Base-by-base conservation (phyloP, 2,797 vertebrate genomes). In the Cephalopachus bancanus region DNA sequence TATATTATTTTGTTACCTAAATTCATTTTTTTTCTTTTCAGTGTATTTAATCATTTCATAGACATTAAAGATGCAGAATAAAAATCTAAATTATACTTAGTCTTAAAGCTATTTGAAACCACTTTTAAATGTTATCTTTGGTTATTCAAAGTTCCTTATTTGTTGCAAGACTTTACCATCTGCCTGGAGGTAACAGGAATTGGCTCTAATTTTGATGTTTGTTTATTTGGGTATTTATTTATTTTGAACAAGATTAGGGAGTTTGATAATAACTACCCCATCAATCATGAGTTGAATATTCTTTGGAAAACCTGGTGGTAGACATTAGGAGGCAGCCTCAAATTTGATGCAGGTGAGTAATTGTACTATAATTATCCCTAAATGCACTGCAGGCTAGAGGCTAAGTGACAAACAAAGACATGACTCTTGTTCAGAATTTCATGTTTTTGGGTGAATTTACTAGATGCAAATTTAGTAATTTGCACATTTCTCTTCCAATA, bases 331-430 rank as follows among this genome's bases (percentile, higher is more conserved):
- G 3, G 91, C 86, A 72, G 69, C 84, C 26, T 90, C 30, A 95
- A 19, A 93, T 97, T 85, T 97, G 24, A 14, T 93, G 26, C 75
- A 95, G 62, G n/a, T 53, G 93, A 83, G 91, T 93, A 97, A 95
- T 51, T 97, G 49, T 90, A 30, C 33, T 92, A 19, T 88, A 96
- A 78, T 92, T 96, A 93, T 65, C 89, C 79, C 22, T 62, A 83
- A 90, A 95, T 49, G 1, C 59, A 72, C 55, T 71, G 3, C 74
- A 93, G 49, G 10, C 64, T 28, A 89, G 97, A 96, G 37, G 1
- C 4, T 93, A 95, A 97, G 22, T 89, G 28, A 93, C 94, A 90
- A 30, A 94, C 76, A 95, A 22, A 72, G 22, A 75, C 14, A 67
- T 44, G 28, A 94, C 72, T 57, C 24, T 60, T 89, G 28, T 57